phyloP scores from a whole-genome alignment of 2,113 vertebrate species.

The Oryzias melastigma region DNA sequence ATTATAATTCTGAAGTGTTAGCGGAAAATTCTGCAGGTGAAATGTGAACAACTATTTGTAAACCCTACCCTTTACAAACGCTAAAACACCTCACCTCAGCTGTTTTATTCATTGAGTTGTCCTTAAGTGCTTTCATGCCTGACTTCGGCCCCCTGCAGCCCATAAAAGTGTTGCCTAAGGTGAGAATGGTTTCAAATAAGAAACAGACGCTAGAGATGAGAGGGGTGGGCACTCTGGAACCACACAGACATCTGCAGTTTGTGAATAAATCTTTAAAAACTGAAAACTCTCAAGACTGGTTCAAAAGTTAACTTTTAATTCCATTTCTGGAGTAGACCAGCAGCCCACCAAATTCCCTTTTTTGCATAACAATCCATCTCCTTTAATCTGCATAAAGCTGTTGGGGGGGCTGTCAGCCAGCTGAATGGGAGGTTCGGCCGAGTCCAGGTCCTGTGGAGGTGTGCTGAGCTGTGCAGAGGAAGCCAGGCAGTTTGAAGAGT shows the following conservation, averaged over 20 bases:
- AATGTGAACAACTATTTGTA: not conserved
- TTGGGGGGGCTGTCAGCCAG: constrained; percentile 32
- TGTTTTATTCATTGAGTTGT: constrained; percentile 62
- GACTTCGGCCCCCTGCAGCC: constrained; percentile 30
- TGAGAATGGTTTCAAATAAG: constrained; percentile 13
- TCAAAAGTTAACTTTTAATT: not conserved
- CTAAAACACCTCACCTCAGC: constrained; percentile 37
- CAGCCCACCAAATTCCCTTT: constrained; percentile 5
- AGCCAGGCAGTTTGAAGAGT: constrained; percentile 23
- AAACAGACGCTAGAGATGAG: constrained; percentile 3
- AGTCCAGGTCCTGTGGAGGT: constrained; percentile 47
- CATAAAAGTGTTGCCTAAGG: not conserved
- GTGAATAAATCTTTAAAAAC: not conserved
- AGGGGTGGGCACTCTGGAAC: not conserved
- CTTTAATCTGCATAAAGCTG: constrained; percentile 13
- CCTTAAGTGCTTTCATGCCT: constrained; percentile 47
- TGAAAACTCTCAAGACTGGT: not conserved
- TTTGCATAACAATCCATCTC: not conserved
- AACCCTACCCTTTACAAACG: constrained; percentile 9
- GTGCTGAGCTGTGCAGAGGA: constrained; percentile 20
- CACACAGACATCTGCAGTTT: not conserved
- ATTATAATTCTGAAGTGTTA: no score
- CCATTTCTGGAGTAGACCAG: not conserved
- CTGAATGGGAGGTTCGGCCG: constrained; percentile 28
- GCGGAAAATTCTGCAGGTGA: no score